phyloP scores from a whole-genome alignment of 2,888 invertebrate species.

The Silvanus unidentatus region DNA sequence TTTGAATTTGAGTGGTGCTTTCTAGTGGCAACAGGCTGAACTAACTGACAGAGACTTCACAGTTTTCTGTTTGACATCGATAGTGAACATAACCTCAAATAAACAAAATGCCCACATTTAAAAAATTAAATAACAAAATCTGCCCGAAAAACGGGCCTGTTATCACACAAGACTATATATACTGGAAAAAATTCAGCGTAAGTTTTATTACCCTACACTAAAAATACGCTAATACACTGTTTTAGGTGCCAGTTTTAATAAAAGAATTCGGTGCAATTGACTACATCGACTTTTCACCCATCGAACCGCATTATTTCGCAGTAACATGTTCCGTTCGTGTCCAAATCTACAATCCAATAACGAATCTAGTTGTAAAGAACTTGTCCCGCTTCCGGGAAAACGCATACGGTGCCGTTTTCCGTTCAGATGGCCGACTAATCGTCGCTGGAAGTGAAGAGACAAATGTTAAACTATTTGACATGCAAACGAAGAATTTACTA shows the following conservation, averaged over 20 bases:
- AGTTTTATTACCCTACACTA: conserved; percentile 31
- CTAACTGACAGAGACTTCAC: no score
- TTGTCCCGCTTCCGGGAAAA: conserved; percentile 75
- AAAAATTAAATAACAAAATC: conserved; percentile 64
- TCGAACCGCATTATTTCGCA: conserved; percentile 85
- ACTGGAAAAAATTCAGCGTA: conserved; percentile 88
- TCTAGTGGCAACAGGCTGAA: no score
- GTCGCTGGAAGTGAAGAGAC: conserved; percentile 89
- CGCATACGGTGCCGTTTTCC: conserved; percentile 80
- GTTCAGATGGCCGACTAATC: conserved; percentile 74
- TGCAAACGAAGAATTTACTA: conserved; percentile 72
- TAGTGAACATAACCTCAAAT: no score
- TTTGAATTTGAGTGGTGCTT: no score
- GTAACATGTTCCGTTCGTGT: conserved; percentile 89
- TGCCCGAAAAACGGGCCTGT: conserved; percentile 62
- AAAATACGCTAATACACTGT: conserved; percentile 16
- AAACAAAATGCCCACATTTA: conserved; percentile 57
- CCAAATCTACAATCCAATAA: conserved; percentile 79
- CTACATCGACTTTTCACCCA: conserved; percentile 83
- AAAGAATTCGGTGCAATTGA: conserved; percentile 93
- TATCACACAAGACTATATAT: conserved; percentile 70
- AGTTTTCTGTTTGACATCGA: no score
- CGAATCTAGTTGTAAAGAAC: conserved; percentile 75
- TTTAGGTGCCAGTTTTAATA: conserved; percentile 73
- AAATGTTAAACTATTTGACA: conserved; percentile 82